A percentile compares a stretch with the other conserved stretches of the same genome.
These are phyloP conservation scores for Melieria crassipennis DNA, from an alignment of 2,888 invertebrate species.

Conservation along the genomic window DNA sequence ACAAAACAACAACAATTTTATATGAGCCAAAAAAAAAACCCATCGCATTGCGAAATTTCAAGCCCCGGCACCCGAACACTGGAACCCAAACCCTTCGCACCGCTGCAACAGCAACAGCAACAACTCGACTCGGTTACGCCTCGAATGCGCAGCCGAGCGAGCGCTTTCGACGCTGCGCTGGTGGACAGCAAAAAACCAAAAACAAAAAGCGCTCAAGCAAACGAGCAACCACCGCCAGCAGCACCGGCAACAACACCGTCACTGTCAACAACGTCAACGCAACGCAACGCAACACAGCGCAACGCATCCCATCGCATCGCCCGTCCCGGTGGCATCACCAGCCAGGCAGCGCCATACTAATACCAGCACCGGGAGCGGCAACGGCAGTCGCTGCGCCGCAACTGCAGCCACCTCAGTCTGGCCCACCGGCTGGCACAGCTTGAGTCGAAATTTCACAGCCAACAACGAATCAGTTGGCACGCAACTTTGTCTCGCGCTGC, in stretches of 20 bases:
- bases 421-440: slow-evolving; percentile 5
- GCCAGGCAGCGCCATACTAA: background rate
- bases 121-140: background rate
- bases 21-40: background rate
- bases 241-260: too few species aligned
- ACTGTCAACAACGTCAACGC: too few species aligned
- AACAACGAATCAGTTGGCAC: slow-evolving; percentile 51
- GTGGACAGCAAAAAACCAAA: too few species aligned
- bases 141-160: too few species aligned
- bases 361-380: slow-evolving; percentile 13
- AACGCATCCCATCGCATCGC: too few species aligned
- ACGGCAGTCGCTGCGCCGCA: slow-evolving; percentile 21
- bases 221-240: too few species aligned
- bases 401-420: slow-evolving; percentile 19
- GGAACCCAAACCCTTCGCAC: background rate
- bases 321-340: too few species aligned
- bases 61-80: slow-evolving; percentile 9
- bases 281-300: too few species aligned
- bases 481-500: slow-evolving; percentile 52
- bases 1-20: slow-evolving; percentile 14
- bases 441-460: slow-evolving; percentile 38
- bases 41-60: slow-evolving; percentile 1
- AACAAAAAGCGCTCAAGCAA: too few species aligned
- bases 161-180: too few species aligned
- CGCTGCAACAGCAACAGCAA: background rate